A percentile compares a stretch with the other conserved stretches of the same genome.
Conservation (phyloP, 2,797 vertebrate genomes). For the Gymnoscopelus microlampas region DNA sequence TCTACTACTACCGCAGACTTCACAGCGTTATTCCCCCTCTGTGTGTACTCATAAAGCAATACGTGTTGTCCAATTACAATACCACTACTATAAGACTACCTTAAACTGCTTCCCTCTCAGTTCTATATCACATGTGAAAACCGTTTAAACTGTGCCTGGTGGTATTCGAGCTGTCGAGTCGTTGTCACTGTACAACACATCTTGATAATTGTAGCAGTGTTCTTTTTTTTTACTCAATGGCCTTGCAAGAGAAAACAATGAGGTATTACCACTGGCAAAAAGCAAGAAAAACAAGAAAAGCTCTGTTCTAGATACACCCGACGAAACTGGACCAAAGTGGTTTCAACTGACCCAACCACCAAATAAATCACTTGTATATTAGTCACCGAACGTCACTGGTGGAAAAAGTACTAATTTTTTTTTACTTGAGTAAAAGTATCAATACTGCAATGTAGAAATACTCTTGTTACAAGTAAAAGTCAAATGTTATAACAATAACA, state of each 20-base stretch:
- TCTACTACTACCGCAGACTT: not conserved
- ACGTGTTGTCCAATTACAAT: constrained; percentile 19
- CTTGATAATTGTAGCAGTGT: constrained; percentile 16
- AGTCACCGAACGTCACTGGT: no score
- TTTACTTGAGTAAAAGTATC: no score
- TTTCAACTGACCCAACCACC: no score
- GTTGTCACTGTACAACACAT: constrained; percentile 8
- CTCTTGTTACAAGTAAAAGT: no score
- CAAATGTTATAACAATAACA: no score
- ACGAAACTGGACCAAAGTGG: no score
- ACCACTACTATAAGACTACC: not conserved
- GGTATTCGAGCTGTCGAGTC: constrained; percentile 45
- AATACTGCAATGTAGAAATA: no score
- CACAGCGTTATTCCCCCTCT: not conserved
- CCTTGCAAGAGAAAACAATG: constrained; percentile 4
- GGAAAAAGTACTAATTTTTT: no score
- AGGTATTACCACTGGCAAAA: constrained; percentile 28
- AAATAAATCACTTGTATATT: no score
- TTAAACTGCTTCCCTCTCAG: not conserved
- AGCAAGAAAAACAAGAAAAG: not conserved
- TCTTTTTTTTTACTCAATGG: constrained; percentile 13
- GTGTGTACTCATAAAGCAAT: not conserved
- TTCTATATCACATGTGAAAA: constrained; percentile 22
- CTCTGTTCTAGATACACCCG: no score
- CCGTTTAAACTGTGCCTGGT: no score